phyloP scores from a whole-genome alignment of 2,888 invertebrate genomes.

The Plagodis pulveraria region DNA sequence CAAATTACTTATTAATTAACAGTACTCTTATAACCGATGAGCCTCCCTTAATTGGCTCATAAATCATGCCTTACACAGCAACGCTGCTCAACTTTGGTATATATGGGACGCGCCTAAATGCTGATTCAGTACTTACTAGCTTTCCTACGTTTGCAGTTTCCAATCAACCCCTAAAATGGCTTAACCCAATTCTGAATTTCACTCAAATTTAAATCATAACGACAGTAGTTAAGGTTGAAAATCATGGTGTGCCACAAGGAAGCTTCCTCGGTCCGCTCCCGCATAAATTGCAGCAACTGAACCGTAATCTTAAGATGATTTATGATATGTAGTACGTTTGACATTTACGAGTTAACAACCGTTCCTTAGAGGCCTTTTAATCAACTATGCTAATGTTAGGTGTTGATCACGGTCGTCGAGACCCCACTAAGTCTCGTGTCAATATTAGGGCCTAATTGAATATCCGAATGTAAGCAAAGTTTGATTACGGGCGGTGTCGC shows the following conservation, averaged over 20 bases:
- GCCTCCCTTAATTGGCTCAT: slow-evolving; percentile 74
- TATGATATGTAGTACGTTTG: slow-evolving; percentile 80
- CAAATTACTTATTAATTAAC: slow-evolving; percentile 47
- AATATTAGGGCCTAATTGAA: slow-evolving; percentile 79
- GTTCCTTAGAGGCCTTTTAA: slow-evolving; percentile 79
- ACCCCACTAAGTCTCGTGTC: slow-evolving; percentile 68
- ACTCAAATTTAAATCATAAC: slow-evolving; percentile 43
- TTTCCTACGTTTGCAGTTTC: slow-evolving; percentile 71
- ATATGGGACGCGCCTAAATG: slow-evolving; percentile 68
- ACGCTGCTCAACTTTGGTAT: slow-evolving; percentile 66
- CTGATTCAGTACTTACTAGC: slow-evolving; percentile 75
- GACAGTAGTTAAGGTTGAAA: slow-evolving; percentile 36
- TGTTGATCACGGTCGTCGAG: slow-evolving; percentile 68
- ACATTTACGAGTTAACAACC: slow-evolving; percentile 82
- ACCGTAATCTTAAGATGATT: slow-evolving; percentile 83
- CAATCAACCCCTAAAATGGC: slow-evolving; percentile 41
- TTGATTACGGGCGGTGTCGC: slow-evolving; percentile 62
- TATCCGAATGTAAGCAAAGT: slow-evolving; percentile 69
- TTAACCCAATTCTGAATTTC: slow-evolving; percentile 33
- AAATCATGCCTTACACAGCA: slow-evolving; percentile 68
- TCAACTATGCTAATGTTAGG: slow-evolving; percentile 83
- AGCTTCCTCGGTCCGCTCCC: slow-evolving; percentile 52
- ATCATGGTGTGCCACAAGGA: slow-evolving; percentile 42
- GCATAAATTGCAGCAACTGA: slow-evolving; percentile 68
- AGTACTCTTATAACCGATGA: slow-evolving; percentile 62